A percentile compares a stretch with the other conserved stretches of the same genome.
These are phyloP conservation scores for Labeo rohita DNA, from an alignment of 2,113 vertebrate genomes.

Conservation along the genomic window DNA sequence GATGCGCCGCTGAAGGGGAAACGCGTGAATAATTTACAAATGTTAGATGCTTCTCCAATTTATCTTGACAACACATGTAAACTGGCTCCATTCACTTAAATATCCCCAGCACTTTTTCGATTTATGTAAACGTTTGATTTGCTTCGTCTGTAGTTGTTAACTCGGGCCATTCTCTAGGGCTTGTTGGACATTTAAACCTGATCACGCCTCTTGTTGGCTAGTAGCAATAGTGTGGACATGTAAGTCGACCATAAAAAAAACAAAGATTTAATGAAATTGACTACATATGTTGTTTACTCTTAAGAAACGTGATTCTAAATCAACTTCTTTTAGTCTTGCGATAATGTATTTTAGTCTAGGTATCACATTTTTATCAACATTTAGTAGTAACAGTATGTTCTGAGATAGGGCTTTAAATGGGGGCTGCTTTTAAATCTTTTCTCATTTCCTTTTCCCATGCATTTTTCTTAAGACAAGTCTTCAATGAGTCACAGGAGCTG, in stretches of 20 bases:
- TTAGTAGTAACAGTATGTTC: neutral
- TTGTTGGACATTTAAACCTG: slow-evolving; percentile 46
- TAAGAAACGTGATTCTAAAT: neutral
- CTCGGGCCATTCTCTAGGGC: neutral
- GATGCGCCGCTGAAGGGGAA: slow-evolving; percentile 39
- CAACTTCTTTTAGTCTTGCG: neutral
- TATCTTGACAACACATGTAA: slow-evolving; percentile 1
- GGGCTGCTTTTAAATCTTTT: neutral
- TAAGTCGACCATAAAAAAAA: slow-evolving; percentile 10
- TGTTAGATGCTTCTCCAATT: slow-evolving; percentile 43
- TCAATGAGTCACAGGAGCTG: slow-evolving; percentile 10
- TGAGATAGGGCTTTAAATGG: neutral
- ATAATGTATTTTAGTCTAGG: neutral
- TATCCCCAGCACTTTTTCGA: neutral
- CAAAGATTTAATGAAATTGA: neutral
- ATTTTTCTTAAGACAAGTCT: neutral
- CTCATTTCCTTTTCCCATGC: neutral
- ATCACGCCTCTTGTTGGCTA: neutral
- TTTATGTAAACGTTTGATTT: slow-evolving; percentile 9
- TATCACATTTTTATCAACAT: neutral
- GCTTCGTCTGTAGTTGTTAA: neutral
- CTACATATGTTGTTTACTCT: neutral
- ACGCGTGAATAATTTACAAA: slow-evolving; percentile 62
- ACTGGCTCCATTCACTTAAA: slow-evolving; percentile 24
- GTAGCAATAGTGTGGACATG: slow-evolving; percentile 28